Conservation (phyloP, 2,888 invertebrate species). For the Tuta absoluta region DNA sequence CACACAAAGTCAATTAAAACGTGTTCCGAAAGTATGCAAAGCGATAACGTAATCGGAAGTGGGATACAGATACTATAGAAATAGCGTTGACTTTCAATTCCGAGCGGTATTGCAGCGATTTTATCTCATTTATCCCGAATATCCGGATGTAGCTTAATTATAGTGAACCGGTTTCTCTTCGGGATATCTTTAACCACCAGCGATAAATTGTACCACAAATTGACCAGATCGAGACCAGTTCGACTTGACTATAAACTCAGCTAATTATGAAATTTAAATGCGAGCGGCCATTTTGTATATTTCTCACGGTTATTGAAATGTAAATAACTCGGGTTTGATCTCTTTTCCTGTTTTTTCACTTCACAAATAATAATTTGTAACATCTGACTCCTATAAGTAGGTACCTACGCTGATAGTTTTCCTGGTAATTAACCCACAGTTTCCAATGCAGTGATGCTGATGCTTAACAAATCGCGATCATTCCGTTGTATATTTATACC, state of each 20-base stretch:
- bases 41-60: constrained; percentile 28
- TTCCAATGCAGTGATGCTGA: constrained; percentile 5
- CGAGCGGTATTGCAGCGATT: constrained; percentile 48
- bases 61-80: constrained; percentile 33
- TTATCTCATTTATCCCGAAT: constrained; percentile 47
- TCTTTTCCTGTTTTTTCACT: constrained; percentile 58
- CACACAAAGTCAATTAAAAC: constrained; percentile 27
- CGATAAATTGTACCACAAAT: constrained; percentile 46
- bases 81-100: constrained; percentile 40
- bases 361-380: constrained; percentile 39
- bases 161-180: constrained; percentile 44
- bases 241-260: constrained; percentile 31
- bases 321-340: constrained; percentile 46
- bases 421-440: too few species aligned
- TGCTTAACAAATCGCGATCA: not conserved
- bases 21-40: constrained; percentile 28
- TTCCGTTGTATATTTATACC: not conserved
- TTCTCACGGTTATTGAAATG: constrained; percentile 46
- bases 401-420: constrained; percentile 42
- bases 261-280: constrained; percentile 35
- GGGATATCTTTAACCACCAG: constrained; percentile 34
- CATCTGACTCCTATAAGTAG: constrained; percentile 42
- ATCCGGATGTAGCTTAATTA: constrained; percentile 59
- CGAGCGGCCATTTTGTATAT: constrained; percentile 26
- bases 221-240: constrained; percentile 34